Percentiles rank a stretch among this genome's conserved stretches.
These are phyloP conservation scores for Amphiprion clarkii DNA, from an alignment of 2,797 vertebrate species.

Conservation along the genomic window DNA sequence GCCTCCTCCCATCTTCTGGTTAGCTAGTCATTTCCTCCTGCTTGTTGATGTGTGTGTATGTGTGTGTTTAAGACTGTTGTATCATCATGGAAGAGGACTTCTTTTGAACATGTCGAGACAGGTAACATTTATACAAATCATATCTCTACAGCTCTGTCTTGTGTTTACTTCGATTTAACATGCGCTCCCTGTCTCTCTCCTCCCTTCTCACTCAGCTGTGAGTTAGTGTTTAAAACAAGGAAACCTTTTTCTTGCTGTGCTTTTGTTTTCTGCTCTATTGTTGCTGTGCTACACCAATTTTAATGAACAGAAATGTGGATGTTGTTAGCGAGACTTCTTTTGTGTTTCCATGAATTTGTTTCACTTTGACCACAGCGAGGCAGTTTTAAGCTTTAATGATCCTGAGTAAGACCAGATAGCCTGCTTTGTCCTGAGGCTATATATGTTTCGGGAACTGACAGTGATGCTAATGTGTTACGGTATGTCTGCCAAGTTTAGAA, in stretches of 20 bases:
- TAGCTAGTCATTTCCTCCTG: slow-evolving; percentile 62
- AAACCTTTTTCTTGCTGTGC: slow-evolving; percentile 38
- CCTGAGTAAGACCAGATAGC: background rate
- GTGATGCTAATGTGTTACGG: background rate
- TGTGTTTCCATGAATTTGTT: background rate
- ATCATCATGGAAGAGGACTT: slow-evolving; percentile 51
- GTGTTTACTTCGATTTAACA: slow-evolving; percentile 12
- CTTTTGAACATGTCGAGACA: slow-evolving; percentile 48
- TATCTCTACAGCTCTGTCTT: background rate
- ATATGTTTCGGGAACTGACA: background rate
- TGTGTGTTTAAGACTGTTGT: slow-evolving; percentile 28
- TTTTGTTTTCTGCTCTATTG: slow-evolving; percentile 2
- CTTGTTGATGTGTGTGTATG: slow-evolving; percentile 10
- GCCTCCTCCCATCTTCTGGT: slow-evolving; percentile 58
- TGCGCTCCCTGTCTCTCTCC: background rate
- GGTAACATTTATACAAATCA: slow-evolving; percentile 63
- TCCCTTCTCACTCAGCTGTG: slow-evolving; percentile 1
- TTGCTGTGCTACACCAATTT: background rate
- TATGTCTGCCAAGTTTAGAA: background rate
- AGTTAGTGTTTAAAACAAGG: slow-evolving; percentile 39
- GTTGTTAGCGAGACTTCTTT: background rate
- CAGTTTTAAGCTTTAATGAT: background rate
- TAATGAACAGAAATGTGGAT: background rate
- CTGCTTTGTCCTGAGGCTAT: background rate
- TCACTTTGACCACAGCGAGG: background rate